Evolutionary conservation across 2,888 invertebrate genomes (phyloP).

Genomic region (Heliconius ismenius): DNA sequence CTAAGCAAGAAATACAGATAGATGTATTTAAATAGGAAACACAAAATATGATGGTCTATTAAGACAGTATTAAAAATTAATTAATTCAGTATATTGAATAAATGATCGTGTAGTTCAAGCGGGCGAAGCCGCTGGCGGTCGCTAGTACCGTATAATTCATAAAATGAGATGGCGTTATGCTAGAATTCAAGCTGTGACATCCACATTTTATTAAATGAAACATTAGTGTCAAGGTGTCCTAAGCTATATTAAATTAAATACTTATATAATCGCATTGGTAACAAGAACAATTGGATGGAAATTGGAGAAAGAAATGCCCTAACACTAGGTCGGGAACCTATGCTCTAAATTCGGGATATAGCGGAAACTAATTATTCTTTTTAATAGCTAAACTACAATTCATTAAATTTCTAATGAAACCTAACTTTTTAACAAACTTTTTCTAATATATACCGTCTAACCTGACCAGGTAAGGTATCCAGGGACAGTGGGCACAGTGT

Average conservation of each 20-base stretch:
- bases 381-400: too few species aligned
- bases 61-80: neutral
- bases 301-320: neutral
- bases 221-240: neutral
- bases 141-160: neutral
- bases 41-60: too few species aligned
- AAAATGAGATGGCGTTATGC: neutral
- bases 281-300: too few species aligned
- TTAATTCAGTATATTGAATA: too few species aligned
- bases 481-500: conserved; percentile 44
- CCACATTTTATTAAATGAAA: neutral
- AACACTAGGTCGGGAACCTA: neutral
- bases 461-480: neutral
- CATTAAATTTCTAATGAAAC: neutral
- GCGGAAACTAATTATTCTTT: neutral
- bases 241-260: neutral
- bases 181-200: neutral
- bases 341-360: neutral
- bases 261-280: too few species aligned
- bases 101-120: too few species aligned
- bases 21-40: too few species aligned
- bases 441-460: neutral
- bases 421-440: neutral
- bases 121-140: too few species aligned
- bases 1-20: too few species aligned